Conservation (phyloP, 2,113 vertebrate genomes). For the Boulengeromyrus knoepffleri region DNA sequence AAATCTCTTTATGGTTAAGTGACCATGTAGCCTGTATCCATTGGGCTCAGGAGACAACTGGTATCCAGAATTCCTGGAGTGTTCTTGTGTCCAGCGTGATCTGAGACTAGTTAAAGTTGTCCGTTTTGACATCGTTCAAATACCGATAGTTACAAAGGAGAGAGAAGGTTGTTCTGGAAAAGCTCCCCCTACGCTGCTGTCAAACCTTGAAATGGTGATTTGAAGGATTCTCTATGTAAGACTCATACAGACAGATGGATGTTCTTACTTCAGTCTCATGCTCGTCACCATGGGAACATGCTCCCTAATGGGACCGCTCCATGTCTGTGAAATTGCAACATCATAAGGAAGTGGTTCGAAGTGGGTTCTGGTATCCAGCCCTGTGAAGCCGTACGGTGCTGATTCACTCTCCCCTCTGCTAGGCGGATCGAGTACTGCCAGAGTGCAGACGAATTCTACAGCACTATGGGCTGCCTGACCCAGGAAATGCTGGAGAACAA, state of each 20-base stretch:
- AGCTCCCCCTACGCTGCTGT: background rate
- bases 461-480: slow-evolving; percentile 89
- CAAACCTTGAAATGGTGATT: background rate
- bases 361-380: background rate
- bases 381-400: background rate
- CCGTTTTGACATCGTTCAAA: background rate
- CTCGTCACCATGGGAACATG: slow-evolving; percentile 1
- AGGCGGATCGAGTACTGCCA: slow-evolving; percentile 90
- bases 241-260: background rate
- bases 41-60: background rate
- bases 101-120: background rate
- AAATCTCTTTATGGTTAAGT: background rate
- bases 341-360: background rate
- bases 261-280: slow-evolving; percentile 7
- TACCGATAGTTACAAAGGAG: background rate
- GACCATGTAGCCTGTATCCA: background rate
- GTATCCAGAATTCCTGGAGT: background rate
- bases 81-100: background rate
- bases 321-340: background rate
- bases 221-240: background rate
- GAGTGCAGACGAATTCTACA: slow-evolving; percentile 93
- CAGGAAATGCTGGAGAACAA: slow-evolving; percentile 92
- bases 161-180: background rate
- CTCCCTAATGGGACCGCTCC: background rate
- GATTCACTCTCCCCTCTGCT: slow-evolving; percentile 6